A percentile compares a stretch with the other conserved stretches of the same genome.
Conservation (phyloP, 1,140 invertebrate species). For the Aphis craccivora region DNA sequence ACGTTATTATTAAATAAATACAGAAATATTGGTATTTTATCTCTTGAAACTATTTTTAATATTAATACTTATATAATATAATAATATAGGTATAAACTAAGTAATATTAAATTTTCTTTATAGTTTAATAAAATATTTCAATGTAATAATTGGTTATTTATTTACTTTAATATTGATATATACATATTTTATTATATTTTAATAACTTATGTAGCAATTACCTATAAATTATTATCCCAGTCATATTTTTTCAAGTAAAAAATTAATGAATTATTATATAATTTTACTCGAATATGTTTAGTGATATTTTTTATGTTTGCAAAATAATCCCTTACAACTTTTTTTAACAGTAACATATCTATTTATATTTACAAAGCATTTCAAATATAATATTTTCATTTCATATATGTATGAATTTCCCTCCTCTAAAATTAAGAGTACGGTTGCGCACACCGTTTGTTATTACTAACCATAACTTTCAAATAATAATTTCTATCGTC, state of each 20-base stretch:
- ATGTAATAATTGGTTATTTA: not conserved
- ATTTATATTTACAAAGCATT: not conserved
- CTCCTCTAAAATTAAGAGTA: not conserved
- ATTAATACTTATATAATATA: not conserved
- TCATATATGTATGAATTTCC: not conserved
- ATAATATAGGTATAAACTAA: too few species aligned
- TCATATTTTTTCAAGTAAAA: not conserved
- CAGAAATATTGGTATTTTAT: not conserved
- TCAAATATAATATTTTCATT: not conserved
- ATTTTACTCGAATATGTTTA: not conserved
- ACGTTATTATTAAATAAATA: not conserved
- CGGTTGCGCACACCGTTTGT: not conserved
- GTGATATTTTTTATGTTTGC: not conserved
- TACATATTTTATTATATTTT: not conserved
- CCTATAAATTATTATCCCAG: not conserved
- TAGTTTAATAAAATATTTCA: not conserved
- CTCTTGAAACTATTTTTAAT: not conserved
- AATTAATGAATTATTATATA: not conserved
- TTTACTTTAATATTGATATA: not conserved
- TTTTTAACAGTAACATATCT: not conserved
- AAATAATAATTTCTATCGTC: not conserved
- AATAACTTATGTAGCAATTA: not conserved
- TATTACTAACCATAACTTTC: constrained; percentile 7
- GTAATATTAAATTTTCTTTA: not conserved
- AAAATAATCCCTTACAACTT: not conserved